Conservation (phyloP, 2,888 invertebrate species). For the Deilephila porcellus region DNA sequence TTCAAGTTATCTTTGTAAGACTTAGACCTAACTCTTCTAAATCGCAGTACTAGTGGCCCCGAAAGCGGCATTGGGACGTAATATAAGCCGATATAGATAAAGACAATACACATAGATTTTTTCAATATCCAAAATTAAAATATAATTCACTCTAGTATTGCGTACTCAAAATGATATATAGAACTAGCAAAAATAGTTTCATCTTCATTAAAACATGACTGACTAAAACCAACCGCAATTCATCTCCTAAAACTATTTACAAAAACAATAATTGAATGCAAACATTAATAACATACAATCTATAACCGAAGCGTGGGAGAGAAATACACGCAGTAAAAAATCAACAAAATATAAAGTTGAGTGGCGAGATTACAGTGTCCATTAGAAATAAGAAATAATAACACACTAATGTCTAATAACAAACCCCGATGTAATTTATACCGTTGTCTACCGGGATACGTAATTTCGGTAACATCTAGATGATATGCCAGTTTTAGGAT, state of each 20-base stretch:
- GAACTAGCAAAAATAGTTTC: neutral
- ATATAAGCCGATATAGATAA: no score
- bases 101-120: no score
- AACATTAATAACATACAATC: constrained; percentile 9
- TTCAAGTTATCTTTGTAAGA: no score
- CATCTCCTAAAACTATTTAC: neutral
- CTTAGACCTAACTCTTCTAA: no score
- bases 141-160: no score
- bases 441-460: constrained; percentile 61
- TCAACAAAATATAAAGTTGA: constrained; percentile 27
- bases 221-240: constrained; percentile 1
- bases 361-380: constrained; percentile 28
- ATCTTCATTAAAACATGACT: constrained; percentile 14
- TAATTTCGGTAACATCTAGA: constrained; percentile 55
- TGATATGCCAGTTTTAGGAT: constrained; percentile 45
- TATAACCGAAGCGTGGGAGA: constrained; percentile 44
- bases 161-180: neutral
- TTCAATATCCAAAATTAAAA: no score
- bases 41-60: no score
- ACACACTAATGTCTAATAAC: constrained; percentile 57
- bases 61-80: no score
- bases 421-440: constrained; percentile 59
- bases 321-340: constrained; percentile 38
- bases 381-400: constrained; percentile 65
- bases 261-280: constrained; percentile 20